phyloP scores from a whole-genome alignment of 2,113 vertebrate species.

The Podocnemis expansa region DNA sequence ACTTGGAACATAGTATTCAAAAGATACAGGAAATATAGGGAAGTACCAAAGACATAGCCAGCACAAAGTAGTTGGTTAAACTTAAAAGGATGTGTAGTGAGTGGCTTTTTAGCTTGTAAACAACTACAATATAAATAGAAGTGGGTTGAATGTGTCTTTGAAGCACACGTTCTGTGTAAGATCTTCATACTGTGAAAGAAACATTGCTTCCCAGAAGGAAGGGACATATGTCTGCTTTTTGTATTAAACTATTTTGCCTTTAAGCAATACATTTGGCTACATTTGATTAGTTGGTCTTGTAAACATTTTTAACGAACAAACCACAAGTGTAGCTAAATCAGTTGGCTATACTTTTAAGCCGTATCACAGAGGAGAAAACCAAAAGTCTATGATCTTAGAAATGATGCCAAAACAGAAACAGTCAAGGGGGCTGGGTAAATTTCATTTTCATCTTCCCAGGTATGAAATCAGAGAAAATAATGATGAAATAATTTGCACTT shows the following conservation, averaged over 20 bases:
- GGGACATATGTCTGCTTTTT: neutral
- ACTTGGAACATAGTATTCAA: neutral
- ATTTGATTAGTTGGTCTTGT: neutral
- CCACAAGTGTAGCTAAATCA: neutral
- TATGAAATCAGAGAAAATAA: neutral
- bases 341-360: neutral
- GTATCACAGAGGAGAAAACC: neutral
- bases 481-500: neutral
- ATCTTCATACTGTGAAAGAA: neutral
- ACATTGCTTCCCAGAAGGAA: neutral
- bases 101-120: neutral
- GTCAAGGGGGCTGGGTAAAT: neutral
- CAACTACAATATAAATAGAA: neutral
- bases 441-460: neutral
- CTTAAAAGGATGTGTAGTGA: neutral
- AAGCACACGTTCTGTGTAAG: neutral
- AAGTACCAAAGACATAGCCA: neutral
- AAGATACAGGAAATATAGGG: neutral
- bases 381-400: neutral
- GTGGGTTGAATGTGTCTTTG: neutral
- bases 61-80: neutral
- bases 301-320: neutral
- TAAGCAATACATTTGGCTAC: neutral
- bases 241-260: neutral
- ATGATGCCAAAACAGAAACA: neutral